Base-by-base conservation (phyloP, 2,888 invertebrate genomes). In the Marronus borbonicus region DNA sequence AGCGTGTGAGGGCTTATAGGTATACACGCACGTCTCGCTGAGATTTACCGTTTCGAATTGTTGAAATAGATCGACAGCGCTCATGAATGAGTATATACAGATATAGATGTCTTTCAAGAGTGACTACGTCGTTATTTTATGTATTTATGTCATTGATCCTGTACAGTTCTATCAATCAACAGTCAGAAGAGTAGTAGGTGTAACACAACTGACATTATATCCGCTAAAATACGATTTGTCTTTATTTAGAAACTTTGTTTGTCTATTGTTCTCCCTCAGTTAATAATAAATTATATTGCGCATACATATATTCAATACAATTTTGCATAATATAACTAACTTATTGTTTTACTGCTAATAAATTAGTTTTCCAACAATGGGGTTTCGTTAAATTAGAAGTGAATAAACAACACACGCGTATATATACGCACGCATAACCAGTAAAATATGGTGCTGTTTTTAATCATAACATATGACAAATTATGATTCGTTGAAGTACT, bases 61-160 rank as follows among this genome's bases (percentile, higher is more conserved):
- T 60, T 72, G 60, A 72, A 72, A 72, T 60, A 60, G 72, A 72
- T 72, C 39, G 60, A 44, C 58, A 60, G 44, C 36, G 44, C 60
- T 36, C 55, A 20, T 72, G 72, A 58, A 70, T 70, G 70, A 24
- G 60, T 60, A 60, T 60, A 55, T 60, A 58, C 72, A 60, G 60
- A 72, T 72, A 72, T 72, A 72, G 72, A 72, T 60, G 72, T 72
- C 72, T 72, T 72, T 58, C 39, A 2, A 60, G 39, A 72, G 60
- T 10, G 14, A 60, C 39, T 24, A 44, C 39, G 72, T 72, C 44
- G 44, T 14, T 72, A 72, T 60, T 72, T 72, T 60, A 72, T 72
- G 60, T 72, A 72, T 72, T 72, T 72, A 72, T 72, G 72, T 72
- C 72, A 60, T 60, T 44, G 36, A 60, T 39, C 39, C 60, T 72